A percentile compares a stretch with the other conserved stretches of the same genome.
Conservation (phyloP, 2,797 vertebrate species). For the Vespertilio murinus region DNA sequence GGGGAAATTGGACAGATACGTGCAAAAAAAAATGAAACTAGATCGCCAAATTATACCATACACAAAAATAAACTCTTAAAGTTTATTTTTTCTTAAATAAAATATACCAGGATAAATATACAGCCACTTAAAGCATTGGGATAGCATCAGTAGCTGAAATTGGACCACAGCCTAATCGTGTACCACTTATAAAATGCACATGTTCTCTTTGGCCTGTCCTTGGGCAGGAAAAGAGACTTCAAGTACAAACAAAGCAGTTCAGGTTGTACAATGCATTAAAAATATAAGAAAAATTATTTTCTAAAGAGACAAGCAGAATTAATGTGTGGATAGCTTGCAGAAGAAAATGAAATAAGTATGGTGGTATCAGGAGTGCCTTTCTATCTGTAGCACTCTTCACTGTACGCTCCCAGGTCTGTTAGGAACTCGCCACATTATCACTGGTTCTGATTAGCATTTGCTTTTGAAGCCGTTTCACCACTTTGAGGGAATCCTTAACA, state of each 20-base stretch:
- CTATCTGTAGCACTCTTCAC: neutral
- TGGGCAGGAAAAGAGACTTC: neutral
- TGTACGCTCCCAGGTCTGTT: neutral
- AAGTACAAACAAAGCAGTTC: neutral
- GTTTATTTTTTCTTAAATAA: neutral
- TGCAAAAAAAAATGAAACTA: no score
- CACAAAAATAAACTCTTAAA: no score
- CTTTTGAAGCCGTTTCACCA: neutral
- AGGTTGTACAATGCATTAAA: neutral
- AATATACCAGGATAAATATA: neutral
- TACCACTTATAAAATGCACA: neutral
- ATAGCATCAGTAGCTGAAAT: neutral
- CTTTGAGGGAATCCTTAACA: conserved; percentile 5
- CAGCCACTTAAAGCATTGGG: neutral
- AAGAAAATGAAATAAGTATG: neutral
- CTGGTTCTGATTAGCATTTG: neutral
- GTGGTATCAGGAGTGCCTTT: neutral
- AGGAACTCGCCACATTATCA: no score
- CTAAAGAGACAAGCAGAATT: neutral
- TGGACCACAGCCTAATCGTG: neutral
- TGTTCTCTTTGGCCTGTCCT: neutral
- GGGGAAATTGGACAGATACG: no score
- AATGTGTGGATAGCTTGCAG: neutral
- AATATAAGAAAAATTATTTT: neutral
- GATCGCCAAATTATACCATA: no score